phyloP scores from a whole-genome alignment of 2,113 vertebrate genomes.

The Aphyosemion australe region DNA sequence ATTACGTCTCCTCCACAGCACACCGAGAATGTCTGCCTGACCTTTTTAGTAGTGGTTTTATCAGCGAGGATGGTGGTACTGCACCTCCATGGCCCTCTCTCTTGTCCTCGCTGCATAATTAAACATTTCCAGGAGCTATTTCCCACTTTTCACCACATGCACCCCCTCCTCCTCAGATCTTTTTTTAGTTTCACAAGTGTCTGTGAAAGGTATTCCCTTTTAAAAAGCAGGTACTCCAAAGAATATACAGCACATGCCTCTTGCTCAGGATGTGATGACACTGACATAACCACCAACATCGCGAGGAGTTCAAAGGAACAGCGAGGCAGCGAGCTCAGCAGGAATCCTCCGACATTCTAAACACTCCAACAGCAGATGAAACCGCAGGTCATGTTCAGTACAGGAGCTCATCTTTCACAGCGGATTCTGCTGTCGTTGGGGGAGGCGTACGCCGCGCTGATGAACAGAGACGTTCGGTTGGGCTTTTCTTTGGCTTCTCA shows the following conservation, averaged over 20 bases:
- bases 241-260: conserved; percentile 37
- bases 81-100: conserved; percentile 24
- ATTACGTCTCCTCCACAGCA: conserved; percentile 54
- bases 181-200: conserved; percentile 52
- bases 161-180: conserved; percentile 44
- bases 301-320: conserved; percentile 54
- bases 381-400: conserved; percentile 58
- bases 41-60: conserved; percentile 62
- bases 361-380: conserved; percentile 58
- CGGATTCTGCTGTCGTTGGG: conserved; percentile 58
- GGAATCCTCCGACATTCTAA: conserved; percentile 56
- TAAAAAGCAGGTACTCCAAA: conserved; percentile 24
- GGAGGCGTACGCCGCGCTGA: conserved; percentile 39
- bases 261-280: conserved; percentile 53
- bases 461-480: conserved; percentile 34
- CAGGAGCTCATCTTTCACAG: conserved; percentile 62
- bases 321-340: conserved; percentile 60
- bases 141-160: conserved; percentile 33
- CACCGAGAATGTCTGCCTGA: conserved; percentile 48
- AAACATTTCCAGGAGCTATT: conserved; percentile 53
- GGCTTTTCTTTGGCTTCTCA: conserved; percentile 17
- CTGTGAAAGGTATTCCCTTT: conserved; percentile 47
- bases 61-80: conserved; percentile 48
- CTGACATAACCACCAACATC: conserved; percentile 59
- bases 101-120: conserved; percentile 47